These are phyloP conservation scores for Agonum fuliginosum DNA, from an alignment of 2,888 invertebrate species.

Conservation along the genomic window DNA sequence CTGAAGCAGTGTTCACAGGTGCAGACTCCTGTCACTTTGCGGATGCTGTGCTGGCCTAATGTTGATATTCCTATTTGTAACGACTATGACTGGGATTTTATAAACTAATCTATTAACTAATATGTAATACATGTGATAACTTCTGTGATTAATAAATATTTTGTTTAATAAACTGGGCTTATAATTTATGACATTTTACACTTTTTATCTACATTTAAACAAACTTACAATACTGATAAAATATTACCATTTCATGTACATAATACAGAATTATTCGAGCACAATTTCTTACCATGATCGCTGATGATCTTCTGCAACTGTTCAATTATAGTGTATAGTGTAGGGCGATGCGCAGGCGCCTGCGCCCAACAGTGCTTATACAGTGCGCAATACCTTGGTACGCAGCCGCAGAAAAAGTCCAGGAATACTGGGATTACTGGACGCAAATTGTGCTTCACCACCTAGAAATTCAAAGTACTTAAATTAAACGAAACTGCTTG, in stretches of 20 bases:
- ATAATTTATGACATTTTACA: too few species aligned
- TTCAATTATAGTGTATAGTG: not conserved
- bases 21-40: not conserved
- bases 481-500: not conserved
- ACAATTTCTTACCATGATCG: too few species aligned
- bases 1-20: not conserved
- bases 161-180: too few species aligned
- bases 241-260: too few species aligned
- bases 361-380: not conserved
- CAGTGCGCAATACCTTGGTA: not conserved
- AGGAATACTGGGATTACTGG: not conserved
- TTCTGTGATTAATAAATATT: too few species aligned
- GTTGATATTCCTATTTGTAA: not conserved
- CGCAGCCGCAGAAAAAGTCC: not conserved
- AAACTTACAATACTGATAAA: too few species aligned
- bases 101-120: not conserved
- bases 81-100: not conserved
- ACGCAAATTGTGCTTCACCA: constrained; percentile 22
- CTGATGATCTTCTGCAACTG: not conserved
- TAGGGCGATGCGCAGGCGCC: not conserved
- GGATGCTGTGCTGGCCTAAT: not conserved
- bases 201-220: too few species aligned
- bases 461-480: not conserved
- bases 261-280: too few species aligned
- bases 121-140: too few species aligned